phyloP scores from a whole-genome alignment of 2,797 vertebrate species.

The Discoglossus pictus region DNA sequence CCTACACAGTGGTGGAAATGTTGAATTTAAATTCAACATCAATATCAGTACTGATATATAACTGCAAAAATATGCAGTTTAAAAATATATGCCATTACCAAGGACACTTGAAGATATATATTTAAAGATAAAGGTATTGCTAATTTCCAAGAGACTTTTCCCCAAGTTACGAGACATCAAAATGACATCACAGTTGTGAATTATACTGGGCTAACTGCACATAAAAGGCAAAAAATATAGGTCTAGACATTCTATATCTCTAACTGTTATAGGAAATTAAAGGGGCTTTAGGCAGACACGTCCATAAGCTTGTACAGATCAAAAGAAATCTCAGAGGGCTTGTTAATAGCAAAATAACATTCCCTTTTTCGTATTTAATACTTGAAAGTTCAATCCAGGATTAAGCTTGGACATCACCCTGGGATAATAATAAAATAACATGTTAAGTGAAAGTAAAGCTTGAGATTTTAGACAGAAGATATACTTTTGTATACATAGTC shows the following conservation, averaged over 20 bases:
- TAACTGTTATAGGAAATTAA: slow-evolving; percentile 48
- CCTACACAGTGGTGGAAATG: too few species aligned
- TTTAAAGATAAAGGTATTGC: too few species aligned
- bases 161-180: too few species aligned
- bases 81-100: too few species aligned
- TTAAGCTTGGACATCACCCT: slow-evolving; percentile 40
- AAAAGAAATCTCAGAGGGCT: slow-evolving; percentile 45
- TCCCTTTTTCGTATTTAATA: slow-evolving; percentile 44
- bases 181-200: slow-evolving; percentile 18
- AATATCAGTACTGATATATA: too few species aligned
- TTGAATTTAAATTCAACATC: too few species aligned
- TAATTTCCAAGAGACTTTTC: too few species aligned
- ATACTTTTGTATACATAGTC: slow-evolving; percentile 21
- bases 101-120: too few species aligned
- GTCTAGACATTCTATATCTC: slow-evolving; percentile 40
- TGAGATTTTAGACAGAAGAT: slow-evolving; percentile 16
- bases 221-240: slow-evolving; percentile 40
- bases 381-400: slow-evolving; percentile 47
- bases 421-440: slow-evolving; percentile 41
- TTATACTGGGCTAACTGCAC: slow-evolving; percentile 8
- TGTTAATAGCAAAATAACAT: slow-evolving; percentile 48
- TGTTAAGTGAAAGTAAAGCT: slow-evolving; percentile 38
- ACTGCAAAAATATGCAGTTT: too few species aligned
- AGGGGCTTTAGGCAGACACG: slow-evolving; percentile 42
- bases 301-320: slow-evolving; percentile 42